Conservation (phyloP, 2,113 vertebrate genomes). For the Megalops atlanticus region DNA sequence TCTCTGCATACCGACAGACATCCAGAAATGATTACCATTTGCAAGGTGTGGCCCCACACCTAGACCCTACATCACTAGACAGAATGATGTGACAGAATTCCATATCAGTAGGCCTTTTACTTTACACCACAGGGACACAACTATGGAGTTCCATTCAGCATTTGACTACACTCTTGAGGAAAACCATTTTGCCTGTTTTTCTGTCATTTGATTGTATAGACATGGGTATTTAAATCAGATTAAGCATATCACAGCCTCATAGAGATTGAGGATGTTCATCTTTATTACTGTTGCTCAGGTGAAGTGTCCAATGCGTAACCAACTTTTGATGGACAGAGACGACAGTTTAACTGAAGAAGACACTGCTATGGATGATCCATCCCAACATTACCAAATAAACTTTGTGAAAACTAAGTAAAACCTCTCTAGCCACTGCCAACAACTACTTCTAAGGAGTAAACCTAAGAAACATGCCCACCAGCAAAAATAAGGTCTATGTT, state of each 20-base stretch:
- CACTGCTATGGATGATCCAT: constrained; percentile 11
- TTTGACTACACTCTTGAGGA: background rate
- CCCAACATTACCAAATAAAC: background rate
- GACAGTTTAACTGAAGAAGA: constrained; percentile 9
- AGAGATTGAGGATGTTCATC: background rate
- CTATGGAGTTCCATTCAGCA: no score
- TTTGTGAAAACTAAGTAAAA: constrained; percentile 10
- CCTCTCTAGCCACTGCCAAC: background rate
- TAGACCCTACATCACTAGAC: no score
- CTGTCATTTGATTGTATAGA: background rate
- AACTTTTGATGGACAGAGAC: background rate
- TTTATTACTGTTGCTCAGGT: background rate
- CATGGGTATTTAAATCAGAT: background rate
- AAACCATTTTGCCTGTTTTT: background rate
- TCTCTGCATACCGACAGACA: no score
- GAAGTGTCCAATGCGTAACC: background rate
- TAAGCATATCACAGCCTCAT: background rate
- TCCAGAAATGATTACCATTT: no score
- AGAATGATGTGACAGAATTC: no score
- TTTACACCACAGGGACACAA: no score
- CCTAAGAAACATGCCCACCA: constrained; percentile 1
- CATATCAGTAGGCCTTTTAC: no score
- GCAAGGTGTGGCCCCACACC: no score
- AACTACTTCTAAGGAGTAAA: background rate
- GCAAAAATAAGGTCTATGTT: background rate